Evolutionary conservation across 2,113 vertebrate genomes (phyloP).

Genomic region (Rhinopomastus cyanomelas): DNA sequence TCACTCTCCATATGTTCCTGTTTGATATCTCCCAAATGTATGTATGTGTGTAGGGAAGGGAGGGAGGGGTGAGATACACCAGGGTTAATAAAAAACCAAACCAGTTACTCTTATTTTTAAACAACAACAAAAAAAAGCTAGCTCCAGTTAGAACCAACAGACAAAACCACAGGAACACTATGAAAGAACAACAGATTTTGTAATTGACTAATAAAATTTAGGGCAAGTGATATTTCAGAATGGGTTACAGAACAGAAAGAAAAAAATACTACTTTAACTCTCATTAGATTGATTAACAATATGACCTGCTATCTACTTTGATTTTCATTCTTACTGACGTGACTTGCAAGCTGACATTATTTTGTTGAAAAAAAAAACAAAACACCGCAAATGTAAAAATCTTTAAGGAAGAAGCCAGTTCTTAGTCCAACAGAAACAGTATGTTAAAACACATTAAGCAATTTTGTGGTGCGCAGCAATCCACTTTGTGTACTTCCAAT

Average conservation of each 20-base stretch:
- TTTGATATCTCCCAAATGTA: slow-evolving; percentile 39
- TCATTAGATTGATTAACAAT: not conserved
- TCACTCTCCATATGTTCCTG: slow-evolving; percentile 50
- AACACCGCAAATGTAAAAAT: not conserved
- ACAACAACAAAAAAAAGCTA: too few species aligned
- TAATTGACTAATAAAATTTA: not conserved
- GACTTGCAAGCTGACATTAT: not conserved
- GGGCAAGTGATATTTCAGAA: not conserved
- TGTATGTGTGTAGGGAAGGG: accelerated
- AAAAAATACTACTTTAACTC: not conserved
- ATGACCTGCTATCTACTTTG: not conserved
- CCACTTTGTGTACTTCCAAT: not conserved
- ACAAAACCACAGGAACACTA: not conserved
- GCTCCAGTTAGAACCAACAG: not conserved
- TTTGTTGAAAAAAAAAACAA: not conserved
- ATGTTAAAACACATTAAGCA: not conserved
- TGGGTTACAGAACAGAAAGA: not conserved
- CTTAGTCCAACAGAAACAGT: not conserved
- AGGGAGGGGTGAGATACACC: not conserved
- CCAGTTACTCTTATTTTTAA: not conserved
- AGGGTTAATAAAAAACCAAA: not conserved
- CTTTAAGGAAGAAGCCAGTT: not conserved
- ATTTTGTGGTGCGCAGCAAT: not conserved
- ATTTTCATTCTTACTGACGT: not conserved
- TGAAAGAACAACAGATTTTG: not conserved